Base-by-base conservation (phyloP, 1,140 invertebrate species). In the Cyclargus thomasi region DNA sequence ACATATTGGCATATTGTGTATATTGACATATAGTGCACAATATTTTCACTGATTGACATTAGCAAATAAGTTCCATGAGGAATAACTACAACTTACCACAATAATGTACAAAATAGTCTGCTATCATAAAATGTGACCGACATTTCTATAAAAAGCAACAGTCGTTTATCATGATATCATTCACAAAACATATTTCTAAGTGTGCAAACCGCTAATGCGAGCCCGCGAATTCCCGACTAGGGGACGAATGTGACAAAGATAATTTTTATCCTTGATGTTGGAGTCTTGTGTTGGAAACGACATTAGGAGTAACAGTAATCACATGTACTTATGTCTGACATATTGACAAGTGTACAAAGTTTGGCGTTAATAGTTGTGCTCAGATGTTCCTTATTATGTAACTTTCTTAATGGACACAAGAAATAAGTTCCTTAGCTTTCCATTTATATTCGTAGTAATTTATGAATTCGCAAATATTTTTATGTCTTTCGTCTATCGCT, bases 201-300 rank as follows among this genome's bases (percentile, higher is more conserved):
- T 59, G 55, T 59, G 21, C 53, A 55, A 18, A 59, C 55, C 64
- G 47, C 64, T 65, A 65, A 65, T 65, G 64, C 22, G 36, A 65
- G 23, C 55, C 21, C 47, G 39, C 47, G 47, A 39, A 11, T 7
- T 20, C 29, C 5, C 23, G 29, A 39, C 17, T 20, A 20, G 5
- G 17, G 29, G 29, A 18, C 39, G n/a, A n/a, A 36, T 39, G 63
- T 64, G 35, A 18, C 63, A 39, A 39, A 59, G 55, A 59, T 59
- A 59, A 59, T 21, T 59, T 59, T 59, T 59, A 59, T 59, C 55
- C 55, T 18, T 20, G 55, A 59, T 59, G 55, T 59, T 20, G 18
- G 18, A n/a, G 55, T 20, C 18, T n/a, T 20, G 17, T 59, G 21
- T 59, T 59, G 55, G 20, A 7, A 6, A 20, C 55, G 55, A 59